phyloP scores from a whole-genome alignment of 1,140 invertebrate species.

The Drosophila tropicalis region DNA sequence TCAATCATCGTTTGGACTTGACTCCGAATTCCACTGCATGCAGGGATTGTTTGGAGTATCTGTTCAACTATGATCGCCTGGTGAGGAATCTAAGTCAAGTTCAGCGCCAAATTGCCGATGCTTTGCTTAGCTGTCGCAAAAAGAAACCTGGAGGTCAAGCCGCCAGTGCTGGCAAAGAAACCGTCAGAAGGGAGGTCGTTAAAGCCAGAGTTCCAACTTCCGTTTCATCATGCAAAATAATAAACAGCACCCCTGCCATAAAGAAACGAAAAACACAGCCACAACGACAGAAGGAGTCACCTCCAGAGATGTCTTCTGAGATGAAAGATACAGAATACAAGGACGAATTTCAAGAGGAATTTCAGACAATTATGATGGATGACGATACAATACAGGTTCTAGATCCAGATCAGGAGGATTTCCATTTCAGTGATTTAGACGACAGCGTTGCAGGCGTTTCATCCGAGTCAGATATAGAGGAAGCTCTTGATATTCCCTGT shows the following conservation, averaged over 20 bases:
- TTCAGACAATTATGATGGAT: slow-evolving; percentile 24
- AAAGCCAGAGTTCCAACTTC: slow-evolving; percentile 34
- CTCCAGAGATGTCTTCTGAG: not conserved
- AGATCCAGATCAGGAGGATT: slow-evolving; percentile 30
- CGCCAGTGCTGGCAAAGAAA: not conserved
- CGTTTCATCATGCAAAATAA: slow-evolving; percentile 28
- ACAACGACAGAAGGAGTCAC: not conserved
- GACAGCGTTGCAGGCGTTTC: slow-evolving; percentile 47
- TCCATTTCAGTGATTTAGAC: slow-evolving; percentile 47
- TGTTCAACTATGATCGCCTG: slow-evolving; percentile 64
- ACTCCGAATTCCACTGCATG: slow-evolving; percentile 55
- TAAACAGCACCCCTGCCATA: slow-evolving; percentile 8
- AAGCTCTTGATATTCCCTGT: slow-evolving; percentile 55
- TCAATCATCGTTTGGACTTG: slow-evolving; percentile 62
- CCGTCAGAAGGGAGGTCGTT: slow-evolving; percentile 30
- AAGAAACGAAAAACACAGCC: slow-evolving; percentile 8
- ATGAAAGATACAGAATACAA: slow-evolving; percentile 20
- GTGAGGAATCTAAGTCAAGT: slow-evolving; percentile 67
- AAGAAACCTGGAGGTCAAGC: slow-evolving; percentile 16
- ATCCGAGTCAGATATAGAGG: slow-evolving; percentile 44
- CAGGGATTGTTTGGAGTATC: slow-evolving; percentile 61
- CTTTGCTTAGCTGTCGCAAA: slow-evolving; percentile 55
- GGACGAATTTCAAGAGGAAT: slow-evolving; percentile 18
- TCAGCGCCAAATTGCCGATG: slow-evolving; percentile 63
- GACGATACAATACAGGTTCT: slow-evolving; percentile 22